phyloP scores from a whole-genome alignment of 2,113 vertebrate genomes.

The Neolamprologus modestus region DNA sequence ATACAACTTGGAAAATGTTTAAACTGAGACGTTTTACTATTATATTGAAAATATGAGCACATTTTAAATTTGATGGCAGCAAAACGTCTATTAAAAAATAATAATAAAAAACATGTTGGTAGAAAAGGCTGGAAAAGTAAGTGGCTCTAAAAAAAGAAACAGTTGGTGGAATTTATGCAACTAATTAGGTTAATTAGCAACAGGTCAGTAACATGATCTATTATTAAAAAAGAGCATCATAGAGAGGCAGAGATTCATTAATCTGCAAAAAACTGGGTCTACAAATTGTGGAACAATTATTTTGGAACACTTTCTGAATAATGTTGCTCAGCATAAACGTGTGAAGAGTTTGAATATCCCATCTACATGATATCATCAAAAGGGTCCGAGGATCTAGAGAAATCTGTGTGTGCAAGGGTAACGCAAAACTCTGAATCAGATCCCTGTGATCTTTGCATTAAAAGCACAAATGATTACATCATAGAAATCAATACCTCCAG shows the following conservation, averaged over 20 bases:
- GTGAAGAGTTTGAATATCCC: background rate
- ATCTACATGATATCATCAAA: background rate
- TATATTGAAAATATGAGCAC: background rate
- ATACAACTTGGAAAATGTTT: background rate
- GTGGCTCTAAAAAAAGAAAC: background rate
- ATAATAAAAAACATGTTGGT: background rate
- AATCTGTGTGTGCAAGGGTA: background rate
- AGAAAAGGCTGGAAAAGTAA: background rate
- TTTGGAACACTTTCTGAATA: background rate
- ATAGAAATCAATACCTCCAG: background rate
- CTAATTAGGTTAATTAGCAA: background rate
- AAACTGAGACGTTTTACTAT: background rate
- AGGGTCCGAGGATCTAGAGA: background rate
- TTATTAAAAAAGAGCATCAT: background rate
- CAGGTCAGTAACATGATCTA: background rate
- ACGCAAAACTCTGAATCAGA: background rate
- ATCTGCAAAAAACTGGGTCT: background rate
- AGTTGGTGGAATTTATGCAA: background rate
- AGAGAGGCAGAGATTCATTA: background rate
- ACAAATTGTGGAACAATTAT: background rate
- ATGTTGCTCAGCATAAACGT: background rate
- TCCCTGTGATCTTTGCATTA: background rate
- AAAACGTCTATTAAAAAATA: background rate
- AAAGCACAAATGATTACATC: background rate
- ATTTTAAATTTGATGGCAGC: background rate